These are phyloP conservation scores for Poeciliopsis retropinna DNA, from an alignment of 2,113 vertebrate species.

Conservation along the genomic window DNA sequence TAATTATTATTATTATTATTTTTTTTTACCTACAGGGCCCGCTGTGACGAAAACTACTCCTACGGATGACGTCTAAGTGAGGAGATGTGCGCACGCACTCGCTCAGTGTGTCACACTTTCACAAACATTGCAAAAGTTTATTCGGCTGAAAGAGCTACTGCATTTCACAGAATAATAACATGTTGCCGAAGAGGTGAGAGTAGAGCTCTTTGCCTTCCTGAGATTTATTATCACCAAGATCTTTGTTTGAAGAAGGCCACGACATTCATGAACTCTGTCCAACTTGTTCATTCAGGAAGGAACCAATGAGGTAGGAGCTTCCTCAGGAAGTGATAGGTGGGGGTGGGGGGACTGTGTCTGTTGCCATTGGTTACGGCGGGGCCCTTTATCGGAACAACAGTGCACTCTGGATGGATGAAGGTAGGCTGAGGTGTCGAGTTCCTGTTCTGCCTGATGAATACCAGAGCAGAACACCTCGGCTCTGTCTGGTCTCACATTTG, in stretches of 20 bases:
- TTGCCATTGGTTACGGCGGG: slow-evolving; percentile 38
- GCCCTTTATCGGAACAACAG: slow-evolving; percentile 12
- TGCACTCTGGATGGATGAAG: slow-evolving; percentile 15
- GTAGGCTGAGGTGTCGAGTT: neutral
- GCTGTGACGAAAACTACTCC: slow-evolving; percentile 44
- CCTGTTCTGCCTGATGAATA: slow-evolving; percentile 19
- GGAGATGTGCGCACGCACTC: slow-evolving; percentile 10
- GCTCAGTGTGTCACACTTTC: slow-evolving; percentile 17
- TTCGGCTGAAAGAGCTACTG: neutral
- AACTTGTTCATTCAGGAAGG: slow-evolving; percentile 49
- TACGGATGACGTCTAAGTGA: slow-evolving; percentile 19
- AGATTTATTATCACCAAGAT: slow-evolving; percentile 5
- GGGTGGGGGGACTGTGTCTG: neutral
- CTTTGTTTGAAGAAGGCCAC: neutral
- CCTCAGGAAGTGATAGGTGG: slow-evolving; percentile 54
- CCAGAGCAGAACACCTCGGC: slow-evolving; percentile 1
- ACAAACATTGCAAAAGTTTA: slow-evolving; percentile 39
- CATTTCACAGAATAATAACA: slow-evolving; percentile 23
- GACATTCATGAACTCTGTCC: slow-evolving; percentile 8
- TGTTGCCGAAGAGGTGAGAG: slow-evolving; percentile 27
- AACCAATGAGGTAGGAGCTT: slow-evolving; percentile 48
- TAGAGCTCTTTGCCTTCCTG: neutral
- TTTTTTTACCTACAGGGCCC: slow-evolving; percentile 28
- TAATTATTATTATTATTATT: neutral
- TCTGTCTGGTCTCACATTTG: neutral